These are phyloP conservation scores for Dryobota labecula DNA, from an alignment of 2,888 invertebrate genomes.

Conservation along the genomic window DNA sequence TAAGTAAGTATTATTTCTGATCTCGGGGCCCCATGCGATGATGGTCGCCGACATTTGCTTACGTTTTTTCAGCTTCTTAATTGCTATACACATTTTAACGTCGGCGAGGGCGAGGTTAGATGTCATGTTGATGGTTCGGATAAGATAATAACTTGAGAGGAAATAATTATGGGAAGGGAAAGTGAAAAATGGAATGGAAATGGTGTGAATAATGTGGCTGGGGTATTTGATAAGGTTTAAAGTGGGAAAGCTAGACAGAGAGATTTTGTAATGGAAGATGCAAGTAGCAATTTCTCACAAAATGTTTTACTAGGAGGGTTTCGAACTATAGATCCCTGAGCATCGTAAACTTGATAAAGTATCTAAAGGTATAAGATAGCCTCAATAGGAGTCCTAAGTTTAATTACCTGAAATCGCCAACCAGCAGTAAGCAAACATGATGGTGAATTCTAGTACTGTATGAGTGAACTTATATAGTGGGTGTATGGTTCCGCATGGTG, in stretches of 20 bases:
- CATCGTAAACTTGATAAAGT: neutral
- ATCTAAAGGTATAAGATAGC: neutral
- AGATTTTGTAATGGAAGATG: neutral
- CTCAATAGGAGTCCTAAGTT: neutral
- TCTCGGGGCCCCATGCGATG: conserved; percentile 83
- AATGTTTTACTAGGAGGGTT: neutral
- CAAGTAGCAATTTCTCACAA: neutral
- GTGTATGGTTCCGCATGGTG: too few relatives aligned
- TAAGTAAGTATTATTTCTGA: conserved; percentile 77
- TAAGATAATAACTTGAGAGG: conserved; percentile 58
- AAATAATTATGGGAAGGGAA: conserved; percentile 46
- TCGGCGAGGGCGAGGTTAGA: conserved; percentile 61
- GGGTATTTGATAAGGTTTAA: conserved; percentile 17
- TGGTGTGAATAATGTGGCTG: conserved; percentile 28
- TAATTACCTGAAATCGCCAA: neutral
- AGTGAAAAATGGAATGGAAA: conserved; percentile 41
- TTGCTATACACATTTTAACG: conserved; percentile 81
- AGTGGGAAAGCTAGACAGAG: neutral
- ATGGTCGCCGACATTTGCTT: conserved; percentile 80
- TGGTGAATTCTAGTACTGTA: neutral
- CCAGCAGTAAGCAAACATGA: neutral
- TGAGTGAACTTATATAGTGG: too few relatives aligned
- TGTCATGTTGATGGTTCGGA: conserved; percentile 49
- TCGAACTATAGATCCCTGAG: too few relatives aligned
- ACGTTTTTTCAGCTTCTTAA: conserved; percentile 84